Percentiles rank a stretch among this genome's conserved stretches.
Conservation (phyloP, 2,797 vertebrate genomes). For the Alectoris magna region DNA sequence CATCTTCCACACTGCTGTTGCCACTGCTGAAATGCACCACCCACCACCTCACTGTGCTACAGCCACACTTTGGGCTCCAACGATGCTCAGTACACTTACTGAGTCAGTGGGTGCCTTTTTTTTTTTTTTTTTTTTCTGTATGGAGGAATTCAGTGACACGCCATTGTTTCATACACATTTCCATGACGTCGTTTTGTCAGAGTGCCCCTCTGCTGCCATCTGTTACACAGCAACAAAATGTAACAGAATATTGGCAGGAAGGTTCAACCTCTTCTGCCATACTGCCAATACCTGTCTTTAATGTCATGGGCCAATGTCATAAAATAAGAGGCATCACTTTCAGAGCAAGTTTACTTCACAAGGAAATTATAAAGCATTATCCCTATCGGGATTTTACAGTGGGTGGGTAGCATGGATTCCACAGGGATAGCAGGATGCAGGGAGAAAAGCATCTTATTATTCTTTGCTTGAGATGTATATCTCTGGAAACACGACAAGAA, state of each 20-base stretch:
- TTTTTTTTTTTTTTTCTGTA: not conserved
- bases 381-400: not conserved
- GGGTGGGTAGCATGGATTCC: not conserved
- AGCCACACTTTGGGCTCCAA: not conserved
- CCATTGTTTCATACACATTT: not conserved
- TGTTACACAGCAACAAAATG: not conserved
- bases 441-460: not conserved
- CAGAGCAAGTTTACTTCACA: not conserved
- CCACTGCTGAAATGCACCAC: not conserved
- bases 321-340: not conserved
- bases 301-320: not conserved
- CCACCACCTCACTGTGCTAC: not conserved
- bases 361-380: not conserved
- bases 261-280: not conserved
- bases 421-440: not conserved
- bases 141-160: not conserved
- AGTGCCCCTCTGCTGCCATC: not conserved
- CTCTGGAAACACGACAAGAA: not conserved
- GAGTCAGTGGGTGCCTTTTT: not conserved
- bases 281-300: not conserved
- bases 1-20: not conserved
- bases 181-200: not conserved
- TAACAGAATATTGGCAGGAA: not conserved
- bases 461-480: not conserved
- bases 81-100: too few relatives aligned